A percentile compares a stretch with the other conserved stretches of the same genome.
phyloP scores from a whole-genome alignment of 1,140 invertebrate species.

The Trichonephila clavipes region DNA sequence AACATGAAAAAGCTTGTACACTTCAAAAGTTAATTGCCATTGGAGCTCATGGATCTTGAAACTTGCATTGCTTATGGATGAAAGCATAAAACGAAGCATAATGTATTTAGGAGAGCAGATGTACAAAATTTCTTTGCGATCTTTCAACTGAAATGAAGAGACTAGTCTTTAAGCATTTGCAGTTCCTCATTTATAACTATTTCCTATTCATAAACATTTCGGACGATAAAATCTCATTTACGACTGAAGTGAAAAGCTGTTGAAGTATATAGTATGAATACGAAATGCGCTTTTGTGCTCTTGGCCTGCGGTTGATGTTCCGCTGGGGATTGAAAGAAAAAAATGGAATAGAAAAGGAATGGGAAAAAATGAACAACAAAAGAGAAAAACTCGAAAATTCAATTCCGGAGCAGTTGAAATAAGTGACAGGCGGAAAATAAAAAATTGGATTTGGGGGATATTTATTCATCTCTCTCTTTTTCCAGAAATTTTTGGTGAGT shows the following conservation, averaged over 20 bases:
- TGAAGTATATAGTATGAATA: neutral
- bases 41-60: too few relatives aligned
- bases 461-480: neutral
- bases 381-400: constrained; percentile 11
- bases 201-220: constrained; percentile 43
- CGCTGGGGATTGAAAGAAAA: neutral
- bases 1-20: too few relatives aligned
- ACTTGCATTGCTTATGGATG: neutral
- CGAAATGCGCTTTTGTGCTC: neutral
- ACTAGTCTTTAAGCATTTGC: neutral
- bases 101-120: neutral
- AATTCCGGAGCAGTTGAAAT: constrained; percentile 29
- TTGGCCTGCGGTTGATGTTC: neutral
- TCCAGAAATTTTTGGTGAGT: neutral
- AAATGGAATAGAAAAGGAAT: neutral
- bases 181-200: neutral
- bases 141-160: neutral
- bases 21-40: neutral
- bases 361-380: neutral
- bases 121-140: neutral
- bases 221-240: constrained; percentile 48
- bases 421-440: constrained; percentile 7
- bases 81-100: neutral
- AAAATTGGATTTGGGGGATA: constrained; percentile 1
- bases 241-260: constrained; percentile 7